Percentiles rank a stretch among this genome's conserved stretches.
phyloP scores from a whole-genome alignment of 2,113 vertebrate genomes.

The Acanthochromis polyacanthus region DNA sequence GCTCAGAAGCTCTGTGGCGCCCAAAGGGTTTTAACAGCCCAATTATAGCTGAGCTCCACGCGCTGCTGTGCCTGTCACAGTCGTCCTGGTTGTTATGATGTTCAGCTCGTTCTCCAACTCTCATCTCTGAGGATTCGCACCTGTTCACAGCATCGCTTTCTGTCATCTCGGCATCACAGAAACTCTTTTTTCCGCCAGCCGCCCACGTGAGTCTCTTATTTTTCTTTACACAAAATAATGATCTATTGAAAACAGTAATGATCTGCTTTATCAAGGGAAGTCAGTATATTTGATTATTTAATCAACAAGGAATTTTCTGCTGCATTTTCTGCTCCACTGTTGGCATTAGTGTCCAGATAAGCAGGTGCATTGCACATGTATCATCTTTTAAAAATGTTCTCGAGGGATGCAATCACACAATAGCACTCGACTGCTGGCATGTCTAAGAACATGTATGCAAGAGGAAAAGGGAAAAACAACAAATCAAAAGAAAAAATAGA shows the following conservation, averaged over 20 bases:
- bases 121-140: constrained; percentile 59
- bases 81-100: constrained; percentile 44
- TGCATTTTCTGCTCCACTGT: constrained; percentile 1
- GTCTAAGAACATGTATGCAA: constrained; percentile 22
- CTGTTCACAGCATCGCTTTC: constrained; percentile 31
- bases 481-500: not conserved
- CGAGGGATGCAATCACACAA: constrained; percentile 25
- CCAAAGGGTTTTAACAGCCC: constrained; percentile 40
- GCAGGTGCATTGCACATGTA: not conserved
- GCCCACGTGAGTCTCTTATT: constrained; percentile 65
- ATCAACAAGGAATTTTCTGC: constrained; percentile 4
- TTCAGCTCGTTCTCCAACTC: constrained; percentile 61
- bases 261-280: not conserved
- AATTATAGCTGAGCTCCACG: constrained; percentile 41
- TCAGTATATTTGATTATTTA: constrained; percentile 7
- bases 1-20: constrained; percentile 39
- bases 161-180: constrained; percentile 34
- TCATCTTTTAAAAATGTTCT: constrained; percentile 7
- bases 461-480: not conserved
- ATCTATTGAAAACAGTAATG: constrained; percentile 9
- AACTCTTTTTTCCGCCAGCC: constrained; percentile 15
- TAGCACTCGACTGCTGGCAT: not conserved
- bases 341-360: constrained; percentile 6
- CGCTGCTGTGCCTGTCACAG: constrained; percentile 52
- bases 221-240: not conserved